These are phyloP conservation scores for Apocheima hispidaria DNA, from an alignment of 2,888 invertebrate genomes.

Conservation along the genomic window DNA sequence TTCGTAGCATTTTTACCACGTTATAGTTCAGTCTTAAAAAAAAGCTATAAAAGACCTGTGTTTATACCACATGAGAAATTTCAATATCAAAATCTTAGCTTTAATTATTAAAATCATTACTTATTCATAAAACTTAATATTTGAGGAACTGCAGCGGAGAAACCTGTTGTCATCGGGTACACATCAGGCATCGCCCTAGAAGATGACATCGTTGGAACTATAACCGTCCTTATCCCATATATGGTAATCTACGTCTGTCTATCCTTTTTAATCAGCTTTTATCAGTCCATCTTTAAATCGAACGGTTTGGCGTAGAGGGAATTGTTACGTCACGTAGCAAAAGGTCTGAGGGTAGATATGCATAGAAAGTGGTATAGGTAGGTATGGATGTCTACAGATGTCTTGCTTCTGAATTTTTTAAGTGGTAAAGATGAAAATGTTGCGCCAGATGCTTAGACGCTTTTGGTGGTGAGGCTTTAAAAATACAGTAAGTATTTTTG, in stretches of 20 bases:
- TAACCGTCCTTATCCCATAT: constrained; percentile 78
- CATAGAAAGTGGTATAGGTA: constrained; percentile 59
- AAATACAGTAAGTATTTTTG: constrained; percentile 23
- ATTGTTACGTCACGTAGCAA: constrained; percentile 73
- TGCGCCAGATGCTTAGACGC: constrained; percentile 46
- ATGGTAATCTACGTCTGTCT: constrained; percentile 72
- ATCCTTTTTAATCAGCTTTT: constrained; percentile 70
- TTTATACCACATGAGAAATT: neutral
- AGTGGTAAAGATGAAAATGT: constrained; percentile 52
- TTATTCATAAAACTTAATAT: constrained; percentile 18
- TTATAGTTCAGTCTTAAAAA: too few relatives aligned
- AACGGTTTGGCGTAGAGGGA: constrained; percentile 68
- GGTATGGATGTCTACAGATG: constrained; percentile 52
- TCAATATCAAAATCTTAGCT: neutral
- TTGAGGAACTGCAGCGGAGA: constrained; percentile 25
- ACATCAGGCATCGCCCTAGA: constrained; percentile 71
- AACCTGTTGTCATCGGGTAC: constrained; percentile 76
- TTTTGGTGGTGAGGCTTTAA: constrained; percentile 43
- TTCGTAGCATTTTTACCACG: too few relatives aligned
- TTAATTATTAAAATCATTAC: neutral
- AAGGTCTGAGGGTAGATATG: constrained; percentile 63
- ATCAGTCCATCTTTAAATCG: constrained; percentile 68
- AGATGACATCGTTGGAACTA: constrained; percentile 75
- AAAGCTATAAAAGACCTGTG: too few relatives aligned
- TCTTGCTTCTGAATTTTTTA: constrained; percentile 63